Base-by-base conservation (phyloP, 2,888 invertebrate genomes). In the Sturmia bella region DNA sequence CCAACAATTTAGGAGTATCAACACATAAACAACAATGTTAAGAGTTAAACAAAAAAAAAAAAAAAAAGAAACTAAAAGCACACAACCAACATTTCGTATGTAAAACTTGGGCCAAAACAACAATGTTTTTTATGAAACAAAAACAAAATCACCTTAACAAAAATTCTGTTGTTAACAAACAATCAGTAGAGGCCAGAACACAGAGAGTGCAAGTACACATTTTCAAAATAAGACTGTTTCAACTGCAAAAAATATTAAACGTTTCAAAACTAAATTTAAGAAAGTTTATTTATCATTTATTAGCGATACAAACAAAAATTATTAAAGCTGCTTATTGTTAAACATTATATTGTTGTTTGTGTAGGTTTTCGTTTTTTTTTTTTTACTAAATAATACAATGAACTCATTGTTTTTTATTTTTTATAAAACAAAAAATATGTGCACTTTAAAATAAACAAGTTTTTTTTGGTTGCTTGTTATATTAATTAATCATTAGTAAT, bases 111-210 rank as follows among this genome's bases (percentile, higher is more conserved):
- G 64, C 78, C 64, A 64, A 66, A 66, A 72, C 64, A 78, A 50
- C 70, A 72, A 32, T 11, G 61, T 56, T 64, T 48, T n/a, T 41
- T 43, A 32, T n/a, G 19, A 39, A 45, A 45, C 45, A n/a, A 7
- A 45, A 45, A 45, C 39, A 24, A 69, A 48, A 70, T 45, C 50
- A 32, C 57, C 61, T 66, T 73, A 79, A 57, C 37, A 50, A 54
- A 73, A 61, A 24, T 12, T 52, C 68, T 68, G 27, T 66, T 73
- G 19, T 52, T 43, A 73, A 68, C 56, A 70, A 77, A 57, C 70
- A 72, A 64, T 78, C 72, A 79, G 78, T 79, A 24, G 52, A 27
- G 68, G 59, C 72, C 59, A 78, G 72, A 79, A 73, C 70, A 68
- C 41, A 37, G 72, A 45, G 66, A 39, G 72, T 52, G 17, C 50